Evolutionary conservation across 2,888 invertebrate genomes (phyloP).

Genomic region (Synergus japonicus): DNA sequence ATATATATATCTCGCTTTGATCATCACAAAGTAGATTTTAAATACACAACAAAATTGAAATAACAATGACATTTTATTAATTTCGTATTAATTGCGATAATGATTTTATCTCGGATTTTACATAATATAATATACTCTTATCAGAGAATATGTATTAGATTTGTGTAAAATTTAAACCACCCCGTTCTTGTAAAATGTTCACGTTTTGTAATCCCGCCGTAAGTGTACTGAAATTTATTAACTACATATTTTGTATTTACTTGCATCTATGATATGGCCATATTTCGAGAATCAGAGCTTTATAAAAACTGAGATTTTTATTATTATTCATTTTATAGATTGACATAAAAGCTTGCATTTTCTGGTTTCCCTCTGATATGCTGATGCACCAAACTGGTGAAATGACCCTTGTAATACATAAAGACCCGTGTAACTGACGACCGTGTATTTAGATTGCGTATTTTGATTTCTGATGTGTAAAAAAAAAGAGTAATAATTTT

Average conservation of each 20-base stretch:
- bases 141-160: too few relatives aligned
- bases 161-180: too few relatives aligned
- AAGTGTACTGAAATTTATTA: too few relatives aligned
- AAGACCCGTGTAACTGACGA: background rate
- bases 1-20: background rate
- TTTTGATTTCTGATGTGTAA: background rate
- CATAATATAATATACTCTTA: too few relatives aligned
- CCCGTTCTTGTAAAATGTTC: too few relatives aligned
- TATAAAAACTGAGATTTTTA: conserved; percentile 9
- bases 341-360: conserved; percentile 15
- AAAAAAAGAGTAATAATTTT: background rate
- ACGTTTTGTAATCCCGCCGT: too few relatives aligned
- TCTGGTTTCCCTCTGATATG: background rate
- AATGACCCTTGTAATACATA: background rate
- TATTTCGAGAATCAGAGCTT: background rate
- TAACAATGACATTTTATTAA: background rate
- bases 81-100: background rate
- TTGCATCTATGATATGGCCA: too few relatives aligned
- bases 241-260: too few relatives aligned
- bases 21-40: background rate
- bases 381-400: conserved; percentile 5
- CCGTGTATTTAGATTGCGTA: background rate
- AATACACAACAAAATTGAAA: background rate
- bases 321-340: conserved; percentile 12
- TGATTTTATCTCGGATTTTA: too few relatives aligned